A percentile compares a stretch with the other conserved stretches of the same genome.
phyloP scores from a whole-genome alignment of 2,113 vertebrate species.

The Hyla sarda region DNA sequence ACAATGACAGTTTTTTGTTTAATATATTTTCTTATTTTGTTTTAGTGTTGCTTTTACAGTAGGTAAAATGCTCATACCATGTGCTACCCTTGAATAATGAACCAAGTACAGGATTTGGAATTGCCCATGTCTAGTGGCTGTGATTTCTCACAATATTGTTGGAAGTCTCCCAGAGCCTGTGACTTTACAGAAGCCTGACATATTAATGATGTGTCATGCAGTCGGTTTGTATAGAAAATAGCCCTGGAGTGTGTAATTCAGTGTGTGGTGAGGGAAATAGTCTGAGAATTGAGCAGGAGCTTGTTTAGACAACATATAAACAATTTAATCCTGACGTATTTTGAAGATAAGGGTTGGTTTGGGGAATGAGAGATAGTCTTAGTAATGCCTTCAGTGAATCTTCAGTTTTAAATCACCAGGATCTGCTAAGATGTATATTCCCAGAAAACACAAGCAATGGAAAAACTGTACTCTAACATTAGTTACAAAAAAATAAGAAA shows the following conservation, averaged over 20 bases:
- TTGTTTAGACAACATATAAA: slow-evolving; percentile 57
- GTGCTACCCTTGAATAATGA: background rate
- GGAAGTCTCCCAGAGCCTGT: slow-evolving; percentile 10
- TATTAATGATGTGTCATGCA: slow-evolving; percentile 50
- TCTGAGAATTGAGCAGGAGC: slow-evolving; percentile 34
- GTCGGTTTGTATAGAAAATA: background rate
- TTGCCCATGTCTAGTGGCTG: background rate
- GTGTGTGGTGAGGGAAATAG: slow-evolving; percentile 24
- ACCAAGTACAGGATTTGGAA: background rate
- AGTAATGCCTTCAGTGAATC: background rate
- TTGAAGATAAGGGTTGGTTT: slow-evolving; percentile 44
- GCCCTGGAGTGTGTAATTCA: slow-evolving; percentile 51
- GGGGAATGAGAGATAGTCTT: slow-evolving; percentile 12
- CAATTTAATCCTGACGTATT: slow-evolving; percentile 45
- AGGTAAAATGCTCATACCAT: background rate
- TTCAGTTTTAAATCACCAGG: background rate
- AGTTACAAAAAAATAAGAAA: background rate
- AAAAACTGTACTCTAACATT: background rate
- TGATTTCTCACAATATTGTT: background rate
- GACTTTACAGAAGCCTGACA: slow-evolving; percentile 46
- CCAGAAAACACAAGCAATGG: background rate
- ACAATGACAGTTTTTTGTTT: no score
- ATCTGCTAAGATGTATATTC: background rate
- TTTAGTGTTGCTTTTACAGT: background rate
- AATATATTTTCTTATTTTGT: background rate